phyloP scores from a whole-genome alignment of 2,888 invertebrate species.

The Chrysolina haemoptera region DNA sequence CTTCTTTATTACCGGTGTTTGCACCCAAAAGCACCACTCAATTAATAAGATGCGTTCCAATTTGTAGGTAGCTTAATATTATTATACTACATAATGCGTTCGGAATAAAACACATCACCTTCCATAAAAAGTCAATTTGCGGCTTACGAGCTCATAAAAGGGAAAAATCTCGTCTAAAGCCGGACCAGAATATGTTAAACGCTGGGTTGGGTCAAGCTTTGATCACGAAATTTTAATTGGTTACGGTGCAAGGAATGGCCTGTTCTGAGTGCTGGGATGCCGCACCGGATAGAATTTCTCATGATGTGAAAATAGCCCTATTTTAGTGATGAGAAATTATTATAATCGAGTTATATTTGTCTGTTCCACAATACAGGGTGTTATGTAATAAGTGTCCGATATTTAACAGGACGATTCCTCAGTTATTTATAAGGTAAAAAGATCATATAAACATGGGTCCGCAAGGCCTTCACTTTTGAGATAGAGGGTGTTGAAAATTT shows the following conservation, averaged over 20 bases:
- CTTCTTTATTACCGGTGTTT: constrained; percentile 29
- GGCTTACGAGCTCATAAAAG: constrained; percentile 52
- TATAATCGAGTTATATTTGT: too few species aligned
- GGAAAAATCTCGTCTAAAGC: constrained; percentile 49
- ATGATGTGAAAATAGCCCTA: not conserved
- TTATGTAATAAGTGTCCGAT: too few species aligned
- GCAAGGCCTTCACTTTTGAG: too few species aligned
- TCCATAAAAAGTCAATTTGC: constrained; percentile 59
- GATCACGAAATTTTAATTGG: constrained; percentile 62
- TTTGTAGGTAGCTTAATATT: constrained; percentile 53
- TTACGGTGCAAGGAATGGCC: constrained; percentile 53
- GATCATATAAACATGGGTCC: too few species aligned
- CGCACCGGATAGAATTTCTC: constrained; percentile 23
- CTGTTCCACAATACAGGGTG: too few species aligned
- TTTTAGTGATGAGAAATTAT: not conserved
- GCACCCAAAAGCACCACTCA: constrained; percentile 34
- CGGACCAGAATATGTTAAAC: constrained; percentile 56
- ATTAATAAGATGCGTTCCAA: constrained; percentile 49
- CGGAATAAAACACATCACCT: constrained; percentile 49
- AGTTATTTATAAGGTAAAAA: too few species aligned
- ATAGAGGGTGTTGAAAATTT: too few species aligned
- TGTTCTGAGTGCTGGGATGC: constrained; percentile 48
- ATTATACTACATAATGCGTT: constrained; percentile 48
- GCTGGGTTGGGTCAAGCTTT: constrained; percentile 57
- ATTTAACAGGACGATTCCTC: too few species aligned